Percentiles rank a stretch among this genome's conserved stretches.
Conservation (phyloP, 2,797 vertebrate genomes). For the Acridotheres tristis region DNA sequence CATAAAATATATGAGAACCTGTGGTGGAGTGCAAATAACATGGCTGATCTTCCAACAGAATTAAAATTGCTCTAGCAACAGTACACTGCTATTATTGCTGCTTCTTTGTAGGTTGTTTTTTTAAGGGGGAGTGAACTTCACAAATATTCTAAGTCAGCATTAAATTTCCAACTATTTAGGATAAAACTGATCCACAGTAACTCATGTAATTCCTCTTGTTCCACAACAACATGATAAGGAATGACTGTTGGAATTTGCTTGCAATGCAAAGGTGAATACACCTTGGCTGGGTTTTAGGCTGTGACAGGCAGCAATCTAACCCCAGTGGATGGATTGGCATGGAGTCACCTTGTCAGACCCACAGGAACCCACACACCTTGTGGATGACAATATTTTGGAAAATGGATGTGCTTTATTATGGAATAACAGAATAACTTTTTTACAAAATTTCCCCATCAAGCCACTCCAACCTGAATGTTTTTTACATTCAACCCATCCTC, state of each 20-base stretch:
- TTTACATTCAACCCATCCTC: not conserved
- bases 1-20: not conserved
- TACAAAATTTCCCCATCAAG: not conserved
- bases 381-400: not conserved
- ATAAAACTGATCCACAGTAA: fast-evolving
- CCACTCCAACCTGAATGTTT: not conserved
- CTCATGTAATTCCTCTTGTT: not conserved
- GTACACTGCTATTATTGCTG: not conserved
- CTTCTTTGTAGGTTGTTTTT: not conserved
- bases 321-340: not conserved
- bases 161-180: not conserved
- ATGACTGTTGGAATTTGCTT: not conserved
- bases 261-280: not conserved
- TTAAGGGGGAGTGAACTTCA: not conserved
- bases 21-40: not conserved
- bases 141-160: not conserved
- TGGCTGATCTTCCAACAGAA: not conserved
- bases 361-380: too few species aligned
- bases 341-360: not conserved
- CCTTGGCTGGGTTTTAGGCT: not conserved
- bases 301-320: not conserved
- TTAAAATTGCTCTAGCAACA: not conserved
- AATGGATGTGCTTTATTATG: not conserved
- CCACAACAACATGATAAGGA: not conserved
- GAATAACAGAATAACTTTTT: not conserved